Evolutionary conservation across 2,113 vertebrate species (phyloP).

Genomic region (Nothobranchius furzeri): DNA sequence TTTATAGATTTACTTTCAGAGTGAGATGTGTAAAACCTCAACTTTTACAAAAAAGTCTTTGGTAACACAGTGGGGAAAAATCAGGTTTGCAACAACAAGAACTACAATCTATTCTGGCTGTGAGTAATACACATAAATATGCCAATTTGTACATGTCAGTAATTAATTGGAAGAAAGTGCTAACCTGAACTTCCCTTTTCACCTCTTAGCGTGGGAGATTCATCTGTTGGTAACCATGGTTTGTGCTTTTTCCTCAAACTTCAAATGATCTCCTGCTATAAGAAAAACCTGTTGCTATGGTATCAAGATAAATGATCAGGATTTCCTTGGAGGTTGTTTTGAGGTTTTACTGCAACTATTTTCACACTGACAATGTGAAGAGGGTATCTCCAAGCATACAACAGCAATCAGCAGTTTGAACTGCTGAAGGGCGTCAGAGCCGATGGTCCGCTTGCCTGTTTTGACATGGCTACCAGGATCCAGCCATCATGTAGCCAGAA

Average conservation of each 20-base stretch:
- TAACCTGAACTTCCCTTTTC: slow-evolving; percentile 39
- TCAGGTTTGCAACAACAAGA: too few relatives aligned
- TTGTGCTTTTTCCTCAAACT: slow-evolving; percentile 44
- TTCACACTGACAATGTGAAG: slow-evolving; percentile 8
- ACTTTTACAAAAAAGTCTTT: not conserved
- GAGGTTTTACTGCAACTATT: slow-evolving; percentile 16
- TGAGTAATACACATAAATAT: slow-evolving; percentile 14
- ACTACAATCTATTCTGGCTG: too few relatives aligned
- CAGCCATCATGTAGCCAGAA: not conserved
- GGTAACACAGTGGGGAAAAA: too few relatives aligned
- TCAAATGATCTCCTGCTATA: slow-evolving; percentile 31
- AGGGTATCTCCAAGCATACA: slow-evolving; percentile 1
- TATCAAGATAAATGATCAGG: slow-evolving; percentile 45
- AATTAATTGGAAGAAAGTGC: slow-evolving; percentile 9
- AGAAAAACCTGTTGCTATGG: slow-evolving; percentile 66
- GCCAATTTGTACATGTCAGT: slow-evolving; percentile 17
- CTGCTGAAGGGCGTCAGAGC: slow-evolving; percentile 23
- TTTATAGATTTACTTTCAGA: too few relatives aligned
- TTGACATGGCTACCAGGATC: not conserved
- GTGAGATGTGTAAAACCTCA: too few relatives aligned
- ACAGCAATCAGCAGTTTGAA: slow-evolving; percentile 13
- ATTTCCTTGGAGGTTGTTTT: slow-evolving; percentile 48
- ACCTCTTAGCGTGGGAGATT: slow-evolving; percentile 50
- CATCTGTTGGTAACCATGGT: slow-evolving; percentile 22
- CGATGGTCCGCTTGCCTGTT: slow-evolving; percentile 13